These are phyloP conservation scores for Neosalanx taihuensis DNA, from an alignment of 2,797 vertebrate species.

Conservation along the genomic window DNA sequence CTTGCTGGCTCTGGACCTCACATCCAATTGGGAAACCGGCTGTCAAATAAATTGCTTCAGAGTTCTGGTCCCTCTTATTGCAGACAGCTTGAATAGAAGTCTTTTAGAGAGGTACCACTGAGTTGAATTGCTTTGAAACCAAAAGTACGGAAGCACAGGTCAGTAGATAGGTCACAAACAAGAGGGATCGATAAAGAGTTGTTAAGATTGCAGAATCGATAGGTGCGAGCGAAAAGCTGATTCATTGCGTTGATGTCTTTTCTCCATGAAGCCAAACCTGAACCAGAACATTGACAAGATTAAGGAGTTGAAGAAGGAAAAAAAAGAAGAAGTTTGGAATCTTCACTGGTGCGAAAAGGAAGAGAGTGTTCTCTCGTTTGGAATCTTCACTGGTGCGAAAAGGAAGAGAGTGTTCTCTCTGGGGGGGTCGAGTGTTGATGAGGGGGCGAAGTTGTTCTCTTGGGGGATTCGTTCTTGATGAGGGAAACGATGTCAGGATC, in stretches of 20 bases:
- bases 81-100: conserved; percentile 14
- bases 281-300: conserved; percentile 35
- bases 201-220: conserved; percentile 52
- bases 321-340: conserved; percentile 17
- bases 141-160: conserved; percentile 34
- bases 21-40: conserved; percentile 13
- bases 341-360: conserved; percentile 44
- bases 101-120: conserved; percentile 9
- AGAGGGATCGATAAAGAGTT: conserved; percentile 46
- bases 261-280: conserved; percentile 23
- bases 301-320: conserved; percentile 32
- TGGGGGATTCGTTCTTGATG: conserved; percentile 20
- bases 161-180: conserved; percentile 36
- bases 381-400: neutral
- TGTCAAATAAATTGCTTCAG: conserved; percentile 35
- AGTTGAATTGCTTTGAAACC: conserved; percentile 39
- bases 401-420: conserved; percentile 2
- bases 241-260: conserved; percentile 45
- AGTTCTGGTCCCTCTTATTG: conserved; percentile 25
- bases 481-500: neutral
- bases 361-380: neutral
- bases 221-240: conserved; percentile 24
- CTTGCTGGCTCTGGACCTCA: conserved; percentile 11
- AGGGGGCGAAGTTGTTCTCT: no score
- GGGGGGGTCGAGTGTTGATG: conserved; percentile 17